A percentile compares a stretch with the other conserved stretches of the same genome.
phyloP scores from a whole-genome alignment of 1,140 invertebrate genomes.

The Ptiloglossa arizonensis region DNA sequence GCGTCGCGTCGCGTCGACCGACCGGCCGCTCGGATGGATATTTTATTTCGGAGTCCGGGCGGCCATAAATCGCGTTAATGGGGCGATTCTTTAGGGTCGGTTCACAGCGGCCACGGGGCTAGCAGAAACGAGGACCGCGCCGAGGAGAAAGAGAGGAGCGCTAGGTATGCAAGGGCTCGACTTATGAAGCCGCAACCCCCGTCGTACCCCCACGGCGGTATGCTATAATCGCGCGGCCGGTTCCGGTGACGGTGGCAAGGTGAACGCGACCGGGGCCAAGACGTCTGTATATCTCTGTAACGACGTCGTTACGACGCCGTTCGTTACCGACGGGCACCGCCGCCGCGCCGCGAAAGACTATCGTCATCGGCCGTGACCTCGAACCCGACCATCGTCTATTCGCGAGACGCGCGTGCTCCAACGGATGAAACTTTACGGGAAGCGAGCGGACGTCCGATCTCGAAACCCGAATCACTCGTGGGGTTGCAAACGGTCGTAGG shows the following conservation, averaged over 20 bases:
- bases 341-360: constrained; percentile 41
- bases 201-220: constrained; percentile 59
- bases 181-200: constrained; percentile 72
- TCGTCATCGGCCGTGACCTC: constrained; percentile 53
- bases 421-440: neutral
- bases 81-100: constrained; percentile 68
- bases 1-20: neutral
- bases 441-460: neutral
- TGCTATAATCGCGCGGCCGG: constrained; percentile 65
- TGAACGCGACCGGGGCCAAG: constrained; percentile 58
- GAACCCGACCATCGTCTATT: constrained; percentile 50
- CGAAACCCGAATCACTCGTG: too few species aligned
- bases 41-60: constrained; percentile 67
- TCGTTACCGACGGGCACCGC: constrained; percentile 62
- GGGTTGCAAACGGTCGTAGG: neutral
- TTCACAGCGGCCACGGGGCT: constrained; percentile 41
- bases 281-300: constrained; percentile 71
- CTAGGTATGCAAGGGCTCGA: constrained; percentile 61
- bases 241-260: constrained; percentile 32
- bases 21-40: constrained; percentile 49
- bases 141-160: constrained; percentile 16
- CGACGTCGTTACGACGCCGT: constrained; percentile 74
- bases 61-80: constrained; percentile 73
- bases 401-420: constrained; percentile 13
- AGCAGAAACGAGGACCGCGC: constrained; percentile 2